phyloP scores from a whole-genome alignment of 1,140 invertebrate species.

The Apis cerana region DNA sequence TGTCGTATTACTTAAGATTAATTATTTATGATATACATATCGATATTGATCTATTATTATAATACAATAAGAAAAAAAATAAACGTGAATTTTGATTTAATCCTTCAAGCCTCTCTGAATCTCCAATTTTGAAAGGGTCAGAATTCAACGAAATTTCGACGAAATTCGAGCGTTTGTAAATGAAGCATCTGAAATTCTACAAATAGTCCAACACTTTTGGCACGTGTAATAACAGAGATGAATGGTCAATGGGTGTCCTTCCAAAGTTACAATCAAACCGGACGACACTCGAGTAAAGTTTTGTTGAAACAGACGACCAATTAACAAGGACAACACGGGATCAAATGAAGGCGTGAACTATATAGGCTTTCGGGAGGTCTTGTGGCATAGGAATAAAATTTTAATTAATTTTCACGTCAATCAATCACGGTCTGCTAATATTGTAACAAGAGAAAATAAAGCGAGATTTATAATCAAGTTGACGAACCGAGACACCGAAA shows the following conservation, averaged over 20 bases:
- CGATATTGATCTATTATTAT: no score
- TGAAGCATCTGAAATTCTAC: background rate
- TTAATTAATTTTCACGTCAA: slow-evolving; percentile 23
- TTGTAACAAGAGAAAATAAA: slow-evolving; percentile 21
- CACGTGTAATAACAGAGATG: background rate
- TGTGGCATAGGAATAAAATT: slow-evolving; percentile 17
- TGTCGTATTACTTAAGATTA: no score
- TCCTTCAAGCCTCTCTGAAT: no score
- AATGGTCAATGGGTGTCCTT: background rate
- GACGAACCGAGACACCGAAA: background rate
- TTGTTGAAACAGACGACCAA: background rate
- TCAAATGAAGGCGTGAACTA: background rate
- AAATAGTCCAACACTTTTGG: background rate
- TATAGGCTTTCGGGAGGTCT: slow-evolving; percentile 11
- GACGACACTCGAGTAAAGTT: background rate
- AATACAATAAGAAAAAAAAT: no score
- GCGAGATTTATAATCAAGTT: slow-evolving; percentile 29
- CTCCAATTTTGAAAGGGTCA: no score
- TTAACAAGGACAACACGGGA: background rate
- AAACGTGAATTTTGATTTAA: no score
- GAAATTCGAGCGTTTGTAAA: background rate
- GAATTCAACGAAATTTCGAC: background rate
- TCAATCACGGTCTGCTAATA: slow-evolving; percentile 19
- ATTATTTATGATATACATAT: no score
- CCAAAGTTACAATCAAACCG: background rate